Evolutionary conservation across 2,888 invertebrate species (phyloP), one percentile per base, ranked within the genome.

Genomic region (Oligia latruncula): DNA sequence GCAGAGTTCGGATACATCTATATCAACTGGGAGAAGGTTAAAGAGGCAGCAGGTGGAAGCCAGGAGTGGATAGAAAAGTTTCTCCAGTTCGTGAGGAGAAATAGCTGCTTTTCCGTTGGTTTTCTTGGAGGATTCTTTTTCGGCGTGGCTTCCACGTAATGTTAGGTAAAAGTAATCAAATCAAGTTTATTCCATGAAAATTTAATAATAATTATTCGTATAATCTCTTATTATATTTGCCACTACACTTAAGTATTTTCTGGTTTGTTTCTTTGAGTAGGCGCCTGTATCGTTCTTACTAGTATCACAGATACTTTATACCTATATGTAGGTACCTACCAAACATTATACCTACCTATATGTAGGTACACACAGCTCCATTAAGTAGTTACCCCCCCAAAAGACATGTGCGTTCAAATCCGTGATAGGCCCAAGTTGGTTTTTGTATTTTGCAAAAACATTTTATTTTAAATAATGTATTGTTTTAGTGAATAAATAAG

Each of bases 1-100:
- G 98, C 98, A 84, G 98, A 99, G 90, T 98, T 98, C 88, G 99
- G 99, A 4, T 99, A 98, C 90, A 98, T 99, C 11, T 98, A 98
- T 87, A 97, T 99, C 77, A 98, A 99, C 95, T 99, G 99, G 99
- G 98, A 98, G 64, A 98, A 98, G 93, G 97, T 99, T 4, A 97
- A 98, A 87, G 98, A 97, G 85, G 98, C 98, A 76, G 97, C 98
- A 0, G 98, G 98, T 78, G 98, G 98, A 91, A 98, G 98, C 29
- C 97, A 98, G 62, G 98, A 98, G 84, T 97, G 98, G 94, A 97
- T 99, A 35, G 98, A 98, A 90, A 97, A 97, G 97, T 95, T 98
- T 86, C 95, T 97, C 89, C 94, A 93, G 71, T 97, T 98, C 94
- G 96, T 97, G 85, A 97, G 96, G 94, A 97, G 97, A 88, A 98